phyloP scores from a whole-genome alignment of 2,113 vertebrate species.

The Microcebus ravelobensis region DNA sequence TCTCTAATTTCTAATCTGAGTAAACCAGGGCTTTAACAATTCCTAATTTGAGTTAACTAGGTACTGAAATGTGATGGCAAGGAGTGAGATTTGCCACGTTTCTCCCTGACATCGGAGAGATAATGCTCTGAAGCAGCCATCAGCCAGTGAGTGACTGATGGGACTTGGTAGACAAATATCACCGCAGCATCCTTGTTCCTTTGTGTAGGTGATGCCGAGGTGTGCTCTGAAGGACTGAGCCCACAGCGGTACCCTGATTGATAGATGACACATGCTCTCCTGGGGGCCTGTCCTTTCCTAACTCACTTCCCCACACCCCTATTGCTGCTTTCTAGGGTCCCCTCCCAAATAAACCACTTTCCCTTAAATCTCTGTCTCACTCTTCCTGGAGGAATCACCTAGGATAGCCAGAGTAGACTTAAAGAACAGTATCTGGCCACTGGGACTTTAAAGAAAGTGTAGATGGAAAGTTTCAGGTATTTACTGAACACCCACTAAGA shows the following conservation, averaged over 20 bases:
- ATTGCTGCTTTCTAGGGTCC: not conserved
- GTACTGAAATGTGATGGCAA: not conserved
- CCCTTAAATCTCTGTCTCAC: not conserved
- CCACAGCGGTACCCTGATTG: not conserved
- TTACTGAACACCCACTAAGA: not conserved
- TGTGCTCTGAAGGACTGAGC: not conserved
- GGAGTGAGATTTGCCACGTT: not conserved
- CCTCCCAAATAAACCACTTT: not conserved
- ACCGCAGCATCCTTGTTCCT: too few species aligned
- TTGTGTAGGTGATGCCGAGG: not conserved
- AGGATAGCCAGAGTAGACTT: not conserved
- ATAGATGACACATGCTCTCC: rapidly evolving
- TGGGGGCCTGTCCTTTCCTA: not conserved
- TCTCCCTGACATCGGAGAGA: not conserved
- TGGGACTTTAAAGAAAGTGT: not conserved
- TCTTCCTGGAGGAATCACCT: too few species aligned
- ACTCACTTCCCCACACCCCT: rapidly evolving
- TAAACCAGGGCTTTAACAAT: not conserved
- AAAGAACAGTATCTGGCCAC: not conserved
- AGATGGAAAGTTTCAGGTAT: not conserved
- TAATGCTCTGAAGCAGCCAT: not conserved
- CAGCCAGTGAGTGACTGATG: not conserved
- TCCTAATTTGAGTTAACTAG: not conserved
- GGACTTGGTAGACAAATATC: not conserved
- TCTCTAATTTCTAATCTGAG: not conserved